These are phyloP conservation scores for Neoascia interrupta DNA, from an alignment of 2,888 invertebrate genomes.

Conservation along the genomic window DNA sequence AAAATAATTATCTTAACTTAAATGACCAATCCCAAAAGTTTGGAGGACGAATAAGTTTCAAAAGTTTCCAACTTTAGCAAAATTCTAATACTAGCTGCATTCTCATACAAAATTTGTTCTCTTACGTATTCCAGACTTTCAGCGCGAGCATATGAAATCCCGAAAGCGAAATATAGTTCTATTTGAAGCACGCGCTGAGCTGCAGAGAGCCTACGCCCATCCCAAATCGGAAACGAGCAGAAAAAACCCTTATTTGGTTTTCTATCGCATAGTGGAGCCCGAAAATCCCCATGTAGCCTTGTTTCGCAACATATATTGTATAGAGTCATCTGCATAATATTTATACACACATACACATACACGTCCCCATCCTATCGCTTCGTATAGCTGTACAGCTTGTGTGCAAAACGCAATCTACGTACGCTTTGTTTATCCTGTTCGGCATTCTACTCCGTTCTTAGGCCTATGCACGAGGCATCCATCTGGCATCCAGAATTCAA, in stretches of 20 bases:
- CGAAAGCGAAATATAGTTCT: too few relatives aligned
- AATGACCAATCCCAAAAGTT: too few relatives aligned
- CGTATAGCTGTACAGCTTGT: too few relatives aligned
- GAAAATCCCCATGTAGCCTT: conserved; percentile 30
- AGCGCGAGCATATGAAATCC: too few relatives aligned
- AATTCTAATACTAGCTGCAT: too few relatives aligned
- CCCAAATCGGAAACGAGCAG: conserved; percentile 12
- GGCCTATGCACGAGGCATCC: conserved; percentile 54
- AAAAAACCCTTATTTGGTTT: conserved; percentile 22
- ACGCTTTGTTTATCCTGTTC: conserved; percentile 55
- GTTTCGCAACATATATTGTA: conserved; percentile 43
- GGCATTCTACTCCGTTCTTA: conserved; percentile 52
- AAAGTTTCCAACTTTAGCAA: too few relatives aligned
- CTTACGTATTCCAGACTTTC: too few relatives aligned
- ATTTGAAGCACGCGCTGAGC: conserved; percentile 15
- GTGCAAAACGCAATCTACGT: too few relatives aligned
- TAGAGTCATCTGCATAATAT: conserved; percentile 63
- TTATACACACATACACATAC: conserved; percentile 24
- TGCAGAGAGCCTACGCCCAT: conserved; percentile 28
- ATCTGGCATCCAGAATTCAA: conserved; percentile 64
- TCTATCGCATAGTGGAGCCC: conserved; percentile 7
- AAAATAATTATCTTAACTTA: too few relatives aligned
- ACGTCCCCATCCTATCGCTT: too few relatives aligned
- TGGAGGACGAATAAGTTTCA: too few relatives aligned
- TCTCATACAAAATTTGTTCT: too few relatives aligned